Evolutionary conservation across 2,888 invertebrate genomes (phyloP).

Genomic region (Orchestes rusci): DNA sequence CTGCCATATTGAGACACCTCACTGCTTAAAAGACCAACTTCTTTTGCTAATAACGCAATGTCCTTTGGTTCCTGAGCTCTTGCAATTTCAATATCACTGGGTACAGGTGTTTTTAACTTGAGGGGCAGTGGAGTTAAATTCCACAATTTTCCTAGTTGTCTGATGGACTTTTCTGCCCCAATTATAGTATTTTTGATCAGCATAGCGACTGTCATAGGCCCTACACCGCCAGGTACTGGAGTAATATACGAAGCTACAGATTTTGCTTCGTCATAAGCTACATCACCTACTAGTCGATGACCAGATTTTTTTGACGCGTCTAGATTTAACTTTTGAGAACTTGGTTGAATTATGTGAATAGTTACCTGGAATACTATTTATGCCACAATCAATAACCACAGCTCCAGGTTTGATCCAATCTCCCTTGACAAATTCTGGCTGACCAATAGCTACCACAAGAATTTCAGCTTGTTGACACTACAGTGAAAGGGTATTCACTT

Average conservation of each 20-base stretch:
- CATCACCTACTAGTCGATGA: slow-evolving; percentile 89
- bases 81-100: slow-evolving; percentile 92
- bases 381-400: slow-evolving; percentile 98
- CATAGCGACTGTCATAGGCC: slow-evolving; percentile 99
- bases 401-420: slow-evolving; percentile 98
- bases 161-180: slow-evolving; percentile 63
- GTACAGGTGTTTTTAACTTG: slow-evolving; percentile 63
- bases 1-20: slow-evolving; percentile 89
- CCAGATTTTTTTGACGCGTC: slow-evolving; percentile 73
- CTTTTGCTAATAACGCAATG: slow-evolving; percentile 66
- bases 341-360: no score
- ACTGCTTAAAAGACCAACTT: slow-evolving; percentile 71
- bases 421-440: slow-evolving; percentile 81
- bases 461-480: slow-evolving; percentile 74
- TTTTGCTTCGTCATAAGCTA: slow-evolving; percentile 74
- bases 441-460: slow-evolving; percentile 92
- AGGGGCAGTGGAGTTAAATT: slow-evolving; percentile 61
- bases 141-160: slow-evolving; percentile 60
- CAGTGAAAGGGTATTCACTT: no score
- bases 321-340: no score
- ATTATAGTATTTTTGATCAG: slow-evolving; percentile 90
- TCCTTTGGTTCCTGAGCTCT: slow-evolving; percentile 82
- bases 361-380: slow-evolving; percentile 84
- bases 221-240: slow-evolving; percentile 95
- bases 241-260: slow-evolving; percentile 82